Evolutionary conservation across 2,888 invertebrate genomes (phyloP), one percentile per base, ranked within the genome.

Genomic region (Emmelina monodactyla): DNA sequence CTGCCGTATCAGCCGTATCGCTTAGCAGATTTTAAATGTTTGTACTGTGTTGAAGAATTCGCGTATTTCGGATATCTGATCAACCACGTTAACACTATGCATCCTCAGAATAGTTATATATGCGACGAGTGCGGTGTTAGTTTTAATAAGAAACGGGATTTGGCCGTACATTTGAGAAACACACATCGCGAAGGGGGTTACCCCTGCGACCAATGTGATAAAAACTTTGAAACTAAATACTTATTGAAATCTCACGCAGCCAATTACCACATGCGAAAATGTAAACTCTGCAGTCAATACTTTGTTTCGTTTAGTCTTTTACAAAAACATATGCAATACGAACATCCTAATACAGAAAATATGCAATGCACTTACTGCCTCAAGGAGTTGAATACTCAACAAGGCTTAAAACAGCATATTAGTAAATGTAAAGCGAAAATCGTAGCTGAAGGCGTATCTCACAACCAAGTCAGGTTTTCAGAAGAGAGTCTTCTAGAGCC

Each of bases 81-180:
- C 2, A 57, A 50, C 22, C 76, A 76, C 36, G 63, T 68, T 0
- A 70, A 67, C 19, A 53, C 48, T 1, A 42, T 40, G 7, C 76
- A 76, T 41, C 60, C 69, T 0, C 57, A 56, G 15, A 63, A 64
- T 30, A 58, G 51, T 37, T 70, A 60, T 12, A 54, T 65, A 19
- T 78, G 76, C 34, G 54, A 69, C 28, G 61, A 67, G 30, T 78
- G 76, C 41, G 70, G 65, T 0, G 50, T 49, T 0, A 55, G 50
- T 1, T 75, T 69, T 16, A 67, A 58, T 22, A 71, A 64, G 31
- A 68, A 71, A 31, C 50, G 62, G 3, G 63, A 66, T 44, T 50
- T 76, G 31, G 55, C 56, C 0, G 38, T 55, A 1, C 76, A 78
- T 45, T 47, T 71, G 1, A 51, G 62, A 14, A 55, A 53, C 16